Percentiles rank a stretch among this genome's conserved stretches.
Conservation (phyloP, 2,888 invertebrate genomes). For the Drosophila rellima region DNA sequence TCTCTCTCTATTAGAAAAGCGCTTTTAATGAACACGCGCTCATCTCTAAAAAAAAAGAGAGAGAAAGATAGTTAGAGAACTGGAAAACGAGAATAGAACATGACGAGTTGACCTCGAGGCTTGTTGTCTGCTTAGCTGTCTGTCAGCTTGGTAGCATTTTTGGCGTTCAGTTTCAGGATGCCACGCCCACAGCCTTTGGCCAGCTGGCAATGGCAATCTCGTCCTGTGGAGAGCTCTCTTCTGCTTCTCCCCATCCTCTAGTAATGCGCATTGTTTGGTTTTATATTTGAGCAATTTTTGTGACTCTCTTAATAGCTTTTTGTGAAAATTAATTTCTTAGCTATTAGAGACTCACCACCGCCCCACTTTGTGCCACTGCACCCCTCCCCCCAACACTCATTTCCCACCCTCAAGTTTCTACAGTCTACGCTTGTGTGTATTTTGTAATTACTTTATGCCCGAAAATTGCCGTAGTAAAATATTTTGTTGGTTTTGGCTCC, state of each 20-base stretch:
- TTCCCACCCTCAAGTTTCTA: neutral
- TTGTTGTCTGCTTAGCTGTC: conserved; percentile 3
- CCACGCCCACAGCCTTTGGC: conserved; percentile 27
- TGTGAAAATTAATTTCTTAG: conserved; percentile 78
- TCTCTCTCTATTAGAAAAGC: neutral
- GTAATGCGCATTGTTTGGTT: conserved; percentile 74
- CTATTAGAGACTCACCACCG: conserved; percentile 59
- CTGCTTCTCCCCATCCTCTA: neutral
- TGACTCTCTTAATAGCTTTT: conserved; percentile 78
- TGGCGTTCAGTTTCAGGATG: conserved; percentile 4
- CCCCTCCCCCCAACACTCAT: too few species aligned
- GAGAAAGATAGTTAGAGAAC: neutral
- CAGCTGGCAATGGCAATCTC: conserved; percentile 4
- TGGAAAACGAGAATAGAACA: neutral
- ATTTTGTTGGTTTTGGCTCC: conserved; percentile 62
- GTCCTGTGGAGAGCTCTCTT: conserved; percentile 1
- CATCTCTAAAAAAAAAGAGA: conserved; percentile 1
- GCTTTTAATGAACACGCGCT: neutral
- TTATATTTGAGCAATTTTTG: conserved; percentile 78
- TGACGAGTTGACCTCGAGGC: conserved; percentile 23
- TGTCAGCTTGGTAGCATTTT: neutral
- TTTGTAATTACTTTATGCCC: conserved; percentile 78
- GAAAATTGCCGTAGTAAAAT: conserved; percentile 77
- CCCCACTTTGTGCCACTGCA: neutral
- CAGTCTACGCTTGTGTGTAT: conserved; percentile 46